Evolutionary conservation across 1,140 invertebrate genomes (phyloP).

Genomic region (Nymphalis io): DNA sequence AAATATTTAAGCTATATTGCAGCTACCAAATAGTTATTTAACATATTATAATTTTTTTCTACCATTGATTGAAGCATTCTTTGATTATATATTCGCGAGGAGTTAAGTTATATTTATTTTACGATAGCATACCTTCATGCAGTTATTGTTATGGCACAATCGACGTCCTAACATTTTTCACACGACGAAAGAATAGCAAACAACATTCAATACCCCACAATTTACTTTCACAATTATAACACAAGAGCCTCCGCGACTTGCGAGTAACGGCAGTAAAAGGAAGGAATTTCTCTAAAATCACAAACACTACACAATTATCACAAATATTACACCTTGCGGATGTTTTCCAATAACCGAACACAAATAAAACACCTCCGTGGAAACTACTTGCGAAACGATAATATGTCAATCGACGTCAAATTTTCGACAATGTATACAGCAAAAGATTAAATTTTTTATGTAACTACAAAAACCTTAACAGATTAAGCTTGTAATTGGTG

Average conservation of each 20-base stretch:
- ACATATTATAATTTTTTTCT: too few relatives aligned
- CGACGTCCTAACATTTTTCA: constrained; percentile 37
- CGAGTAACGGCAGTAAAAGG: not conserved
- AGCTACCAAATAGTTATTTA: too few relatives aligned
- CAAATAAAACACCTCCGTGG: constrained; percentile 64
- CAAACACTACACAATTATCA: constrained; percentile 38
- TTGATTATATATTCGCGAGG: not conserved
- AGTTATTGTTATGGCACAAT: constrained; percentile 28
- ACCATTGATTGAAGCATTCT: not conserved
- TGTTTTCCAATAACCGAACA: constrained; percentile 59
- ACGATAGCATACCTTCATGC: constrained; percentile 33
- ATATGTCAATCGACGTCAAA: constrained; percentile 62
- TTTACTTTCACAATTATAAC: constrained; percentile 28
- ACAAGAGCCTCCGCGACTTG: constrained; percentile 1
- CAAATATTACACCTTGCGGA: constrained; percentile 36
- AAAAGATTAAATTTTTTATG: not conserved
- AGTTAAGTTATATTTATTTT: not conserved
- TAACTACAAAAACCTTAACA: not conserved
- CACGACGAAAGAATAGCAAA: constrained; percentile 29
- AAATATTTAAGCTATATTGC: too few relatives aligned
- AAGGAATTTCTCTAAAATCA: constrained; percentile 7
- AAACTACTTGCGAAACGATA: constrained; percentile 64
- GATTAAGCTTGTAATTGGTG: not conserved
- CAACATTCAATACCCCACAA: constrained; percentile 26
- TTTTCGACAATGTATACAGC: constrained; percentile 33